Evolutionary conservation across 30 jellyfish, hydroid and myxozoan species (phyloP).

Genomic region (Aurelia sp.): DNA sequence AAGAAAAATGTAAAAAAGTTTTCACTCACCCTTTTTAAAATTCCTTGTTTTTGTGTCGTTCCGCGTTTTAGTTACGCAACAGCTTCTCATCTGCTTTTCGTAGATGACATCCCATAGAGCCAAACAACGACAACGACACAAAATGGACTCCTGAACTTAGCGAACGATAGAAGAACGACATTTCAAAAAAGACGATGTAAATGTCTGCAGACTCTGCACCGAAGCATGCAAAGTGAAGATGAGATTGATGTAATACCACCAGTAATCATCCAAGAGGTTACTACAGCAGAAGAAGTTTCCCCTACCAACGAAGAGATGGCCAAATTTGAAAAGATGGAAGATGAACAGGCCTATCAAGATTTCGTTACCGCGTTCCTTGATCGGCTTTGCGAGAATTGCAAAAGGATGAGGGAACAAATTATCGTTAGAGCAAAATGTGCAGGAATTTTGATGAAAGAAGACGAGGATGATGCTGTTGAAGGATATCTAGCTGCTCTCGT

Average conservation of each 20-base stretch:
- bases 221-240: slow-evolving; percentile 26
- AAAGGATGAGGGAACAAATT: slow-evolving; percentile 65
- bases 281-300: slow-evolving; percentile 8
- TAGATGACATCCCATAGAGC: no score
- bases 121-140: no score
- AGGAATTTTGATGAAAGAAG: slow-evolving; percentile 37
- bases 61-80: no score
- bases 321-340: slow-evolving; percentile 4
- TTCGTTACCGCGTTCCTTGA: slow-evolving; percentile 46
- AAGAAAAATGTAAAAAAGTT: no score
- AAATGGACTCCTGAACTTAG: no score
- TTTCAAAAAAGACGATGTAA: no score
- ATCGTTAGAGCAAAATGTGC: slow-evolving; percentile 47
- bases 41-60: no score
- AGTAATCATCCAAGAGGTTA: slow-evolving; percentile 7
- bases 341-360: slow-evolving; percentile 33
- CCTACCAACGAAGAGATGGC: slow-evolving; percentile 14
- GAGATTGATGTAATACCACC: background rate
- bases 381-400: slow-evolving; percentile 66
- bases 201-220: no score
- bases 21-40: no score
- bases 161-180: no score
- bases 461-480: slow-evolving; percentile 29
- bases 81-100: no score
- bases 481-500: slow-evolving; percentile 22